A percentile compares a stretch with the other conserved stretches of the same genome.
phyloP scores from a whole-genome alignment of 1,140 invertebrate genomes.

The Bradynema listronoti region DNA sequence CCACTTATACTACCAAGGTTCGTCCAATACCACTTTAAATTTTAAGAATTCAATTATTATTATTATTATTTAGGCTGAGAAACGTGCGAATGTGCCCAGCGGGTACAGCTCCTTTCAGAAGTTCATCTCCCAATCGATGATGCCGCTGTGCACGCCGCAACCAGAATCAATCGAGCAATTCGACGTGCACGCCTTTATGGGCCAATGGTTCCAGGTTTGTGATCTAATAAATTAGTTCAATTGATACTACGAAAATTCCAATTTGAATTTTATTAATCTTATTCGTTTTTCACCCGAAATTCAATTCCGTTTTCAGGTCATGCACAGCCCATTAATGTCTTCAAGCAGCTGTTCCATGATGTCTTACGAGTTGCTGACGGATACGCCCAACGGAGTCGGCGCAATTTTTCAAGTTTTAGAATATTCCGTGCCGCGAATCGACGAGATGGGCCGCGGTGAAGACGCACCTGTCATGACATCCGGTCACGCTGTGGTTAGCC shows the following conservation, averaged over 20 bases:
- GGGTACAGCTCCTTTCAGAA: slow-evolving; percentile 34
- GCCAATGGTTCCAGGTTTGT: slow-evolving; percentile 30
- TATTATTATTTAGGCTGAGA: neutral
- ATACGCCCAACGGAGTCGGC: slow-evolving; percentile 42
- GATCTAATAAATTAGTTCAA: slow-evolving; percentile 2
- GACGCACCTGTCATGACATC: slow-evolving; percentile 38
- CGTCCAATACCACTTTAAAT: too few species aligned
- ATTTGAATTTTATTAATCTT: slow-evolving; percentile 9
- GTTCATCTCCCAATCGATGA: slow-evolving; percentile 48
- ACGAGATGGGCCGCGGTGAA: neutral
- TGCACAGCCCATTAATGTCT: slow-evolving; percentile 53
- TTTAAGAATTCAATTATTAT: too few species aligned
- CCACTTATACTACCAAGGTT: slow-evolving; percentile 16
- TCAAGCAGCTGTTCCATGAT: slow-evolving; percentile 49
- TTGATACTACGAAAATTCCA: neutral
- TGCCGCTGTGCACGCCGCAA: slow-evolving; percentile 50
- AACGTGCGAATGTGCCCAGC: slow-evolving; percentile 1
- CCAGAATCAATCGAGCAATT: slow-evolving; percentile 45
- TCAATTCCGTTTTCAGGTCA: slow-evolving; percentile 28
- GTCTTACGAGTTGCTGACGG: slow-evolving; percentile 48
- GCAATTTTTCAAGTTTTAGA: slow-evolving; percentile 54
- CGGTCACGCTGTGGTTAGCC: slow-evolving; percentile 52
- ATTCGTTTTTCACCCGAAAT: too few species aligned
- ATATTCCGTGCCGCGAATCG: slow-evolving; percentile 41
- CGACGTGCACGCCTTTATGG: slow-evolving; percentile 55